These are phyloP conservation scores for Drusus annulatus DNA, from an alignment of 1,140 invertebrate genomes.

Conservation along the genomic window DNA sequence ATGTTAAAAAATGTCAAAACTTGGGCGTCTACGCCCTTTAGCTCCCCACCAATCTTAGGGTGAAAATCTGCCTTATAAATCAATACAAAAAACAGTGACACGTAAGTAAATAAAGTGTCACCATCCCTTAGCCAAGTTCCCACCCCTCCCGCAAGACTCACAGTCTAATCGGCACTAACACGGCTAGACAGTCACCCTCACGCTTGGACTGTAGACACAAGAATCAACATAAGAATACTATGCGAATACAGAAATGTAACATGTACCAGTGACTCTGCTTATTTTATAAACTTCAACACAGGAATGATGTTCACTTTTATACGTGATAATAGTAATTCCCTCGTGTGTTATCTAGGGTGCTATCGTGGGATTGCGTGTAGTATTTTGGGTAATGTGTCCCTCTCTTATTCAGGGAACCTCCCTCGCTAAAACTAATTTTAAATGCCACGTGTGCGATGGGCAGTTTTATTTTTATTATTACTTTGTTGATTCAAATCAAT, in stretches of 20 bases:
- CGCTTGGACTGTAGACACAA: slow-evolving; percentile 13
- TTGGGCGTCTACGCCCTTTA: too few species aligned
- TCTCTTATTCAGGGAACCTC: not conserved
- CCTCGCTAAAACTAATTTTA: slow-evolving; percentile 18
- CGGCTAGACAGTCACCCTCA: not conserved
- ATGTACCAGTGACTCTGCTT: too few species aligned
- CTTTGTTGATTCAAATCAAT: not conserved
- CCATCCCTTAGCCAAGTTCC: slow-evolving; percentile 17
- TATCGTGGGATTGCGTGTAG: not conserved
- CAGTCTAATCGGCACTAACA: slow-evolving; percentile 14
- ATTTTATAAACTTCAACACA: too few species aligned
- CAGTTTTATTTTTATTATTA: not conserved
- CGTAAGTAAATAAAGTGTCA: slow-evolving; percentile 58
- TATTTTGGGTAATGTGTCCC: slow-evolving; percentile 11
- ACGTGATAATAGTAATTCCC: too few species aligned
- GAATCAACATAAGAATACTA: not conserved
- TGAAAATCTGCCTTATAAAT: slow-evolving; percentile 49
- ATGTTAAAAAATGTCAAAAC: too few species aligned
- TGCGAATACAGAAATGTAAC: too few species aligned
- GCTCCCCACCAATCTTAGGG: not conserved
- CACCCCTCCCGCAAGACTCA: slow-evolving; percentile 20
- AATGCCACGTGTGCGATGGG: not conserved
- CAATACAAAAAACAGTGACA: slow-evolving; percentile 58
- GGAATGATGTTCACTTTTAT: too few species aligned
- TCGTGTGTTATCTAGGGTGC: too few species aligned